These are phyloP conservation scores for Battus philenor DNA, from an alignment of 1,140 invertebrate genomes.

Conservation along the genomic window DNA sequence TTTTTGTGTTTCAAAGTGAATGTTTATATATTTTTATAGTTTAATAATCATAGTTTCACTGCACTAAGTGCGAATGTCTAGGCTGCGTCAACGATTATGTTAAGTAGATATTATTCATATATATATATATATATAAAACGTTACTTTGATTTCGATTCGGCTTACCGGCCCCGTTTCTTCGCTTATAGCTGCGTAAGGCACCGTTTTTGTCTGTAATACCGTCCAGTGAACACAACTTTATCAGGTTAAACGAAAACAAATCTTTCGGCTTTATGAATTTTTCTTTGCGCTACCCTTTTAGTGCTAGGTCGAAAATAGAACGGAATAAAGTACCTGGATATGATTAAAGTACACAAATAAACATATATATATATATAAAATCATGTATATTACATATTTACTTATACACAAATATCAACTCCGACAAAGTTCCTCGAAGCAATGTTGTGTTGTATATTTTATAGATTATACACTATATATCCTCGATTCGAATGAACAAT, in stretches of 20 bases:
- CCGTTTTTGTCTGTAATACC: constrained; percentile 62
- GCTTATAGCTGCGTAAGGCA: constrained; percentile 44
- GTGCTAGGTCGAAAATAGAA: constrained; percentile 26
- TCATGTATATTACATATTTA: constrained; percentile 17
- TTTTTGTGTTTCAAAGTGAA: constrained; percentile 49
- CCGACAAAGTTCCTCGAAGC: constrained; percentile 33
- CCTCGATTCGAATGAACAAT: constrained; percentile 15
- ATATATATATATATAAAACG: constrained; percentile 12
- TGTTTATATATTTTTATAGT: constrained; percentile 42
- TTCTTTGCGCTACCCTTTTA: no score
- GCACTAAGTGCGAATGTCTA: constrained; percentile 66
- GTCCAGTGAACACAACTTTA: constrained; percentile 59
- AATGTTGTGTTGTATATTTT: constrained; percentile 45
- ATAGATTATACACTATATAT: constrained; percentile 27
- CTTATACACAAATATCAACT: constrained; percentile 21
- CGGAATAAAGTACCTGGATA: constrained; percentile 29
- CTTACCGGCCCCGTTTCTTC: constrained; percentile 32
- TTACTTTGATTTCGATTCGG: constrained; percentile 31
- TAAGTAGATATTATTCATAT: constrained; percentile 25
- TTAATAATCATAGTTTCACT: constrained; percentile 43
- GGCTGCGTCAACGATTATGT: constrained; percentile 53
- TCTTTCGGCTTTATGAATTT: neutral
- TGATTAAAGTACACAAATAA: constrained; percentile 17
- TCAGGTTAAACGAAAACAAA: constrained; percentile 11
- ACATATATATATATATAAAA: constrained; percentile 18